Evolutionary conservation across 2,797 vertebrate species (phyloP), one percentile per base, ranked within the genome.

Genomic region (Sebastes hubbsi): DNA sequence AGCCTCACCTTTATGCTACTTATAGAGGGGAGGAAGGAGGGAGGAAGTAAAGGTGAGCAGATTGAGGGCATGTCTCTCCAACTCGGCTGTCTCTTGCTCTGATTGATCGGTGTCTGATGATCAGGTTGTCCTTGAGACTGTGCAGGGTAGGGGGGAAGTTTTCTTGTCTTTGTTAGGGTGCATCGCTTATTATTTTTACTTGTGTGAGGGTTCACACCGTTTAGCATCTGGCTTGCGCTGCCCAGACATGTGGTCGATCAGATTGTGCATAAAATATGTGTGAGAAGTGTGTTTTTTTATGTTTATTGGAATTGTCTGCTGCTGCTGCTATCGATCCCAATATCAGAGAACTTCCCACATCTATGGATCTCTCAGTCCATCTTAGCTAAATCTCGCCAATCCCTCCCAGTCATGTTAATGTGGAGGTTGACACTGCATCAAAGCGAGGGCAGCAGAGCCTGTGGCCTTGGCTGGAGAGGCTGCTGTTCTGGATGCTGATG

Each of bases 401-500:
- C 63, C 74, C 67, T 86, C 6, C 29, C 12, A 34, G 79, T 70
- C 81, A 63, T 60, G 75, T 68, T 72, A 59, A 77, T 34, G 75
- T 70, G 30, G 72, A 77, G 71, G 74, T 34, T 81, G 86, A 84
- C 76, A 46, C 20, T 68, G 79, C 82, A 72, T 91, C 77, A 84
- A 78, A 91, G 81, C 36, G 12, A 6, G 73, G 62, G 71, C 74
- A 68, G 79, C 32, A 36, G 61, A 81, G 85, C 77, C 61, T 2
- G 52, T 77, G 86, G 84, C 90, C 86, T 90, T 60, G 84, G 82
- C 84, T 80, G 75, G 22, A 9, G 38, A 42, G 38, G 78, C 77
- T 78, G 86, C 78, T 82, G 71, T 67, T 81, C 66, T 75, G 32
- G 81, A 80, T 89, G 89, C 88, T 89, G 90, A 91, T 88, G 88